phyloP scores from a whole-genome alignment of 2,797 vertebrate species.

The Parambassis ranga region DNA sequence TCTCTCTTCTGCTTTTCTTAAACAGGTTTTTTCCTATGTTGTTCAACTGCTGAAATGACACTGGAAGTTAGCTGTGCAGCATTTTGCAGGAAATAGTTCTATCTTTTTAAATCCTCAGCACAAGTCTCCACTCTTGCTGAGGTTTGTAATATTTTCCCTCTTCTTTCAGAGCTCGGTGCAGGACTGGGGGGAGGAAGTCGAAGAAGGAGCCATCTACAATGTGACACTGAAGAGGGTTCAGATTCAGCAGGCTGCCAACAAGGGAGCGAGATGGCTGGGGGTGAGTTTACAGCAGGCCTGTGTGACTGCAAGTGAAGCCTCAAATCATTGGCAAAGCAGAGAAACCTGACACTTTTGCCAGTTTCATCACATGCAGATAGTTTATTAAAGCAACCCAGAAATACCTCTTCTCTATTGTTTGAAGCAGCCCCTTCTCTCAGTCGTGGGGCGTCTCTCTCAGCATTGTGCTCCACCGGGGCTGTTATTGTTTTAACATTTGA shows the following conservation, averaged over 20 bases:
- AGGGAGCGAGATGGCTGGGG: slow-evolving; percentile 95
- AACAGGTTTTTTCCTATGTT: background rate
- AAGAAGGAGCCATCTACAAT: slow-evolving; percentile 95
- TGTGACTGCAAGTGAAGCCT: background rate
- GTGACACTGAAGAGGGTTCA: slow-evolving; percentile 95
- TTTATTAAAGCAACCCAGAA: slow-evolving; percentile 1
- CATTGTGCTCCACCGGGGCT: slow-evolving; percentile 9
- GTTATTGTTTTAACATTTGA: slow-evolving; percentile 61
- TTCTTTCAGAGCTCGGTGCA: slow-evolving; percentile 89
- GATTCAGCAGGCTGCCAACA: slow-evolving; percentile 96
- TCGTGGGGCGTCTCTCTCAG: slow-evolving; percentile 10
- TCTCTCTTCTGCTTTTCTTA: slow-evolving; percentile 27
- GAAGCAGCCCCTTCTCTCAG: background rate
- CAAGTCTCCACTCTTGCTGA: background rate
- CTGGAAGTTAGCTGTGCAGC: background rate
- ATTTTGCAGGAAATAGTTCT: background rate
- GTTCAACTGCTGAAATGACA: background rate
- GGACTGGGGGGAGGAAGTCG: slow-evolving; percentile 95
- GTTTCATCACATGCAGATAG: slow-evolving; percentile 4
- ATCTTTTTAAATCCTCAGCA: background rate
- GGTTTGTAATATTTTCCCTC: background rate
- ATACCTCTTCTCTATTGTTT: slow-evolving; percentile 25
- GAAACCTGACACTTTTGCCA: background rate
- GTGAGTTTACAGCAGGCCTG: slow-evolving; percentile 84
- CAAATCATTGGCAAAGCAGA: background rate